Conservation (phyloP, 2,113 vertebrate species). For the Antechinus flavipes region DNA sequence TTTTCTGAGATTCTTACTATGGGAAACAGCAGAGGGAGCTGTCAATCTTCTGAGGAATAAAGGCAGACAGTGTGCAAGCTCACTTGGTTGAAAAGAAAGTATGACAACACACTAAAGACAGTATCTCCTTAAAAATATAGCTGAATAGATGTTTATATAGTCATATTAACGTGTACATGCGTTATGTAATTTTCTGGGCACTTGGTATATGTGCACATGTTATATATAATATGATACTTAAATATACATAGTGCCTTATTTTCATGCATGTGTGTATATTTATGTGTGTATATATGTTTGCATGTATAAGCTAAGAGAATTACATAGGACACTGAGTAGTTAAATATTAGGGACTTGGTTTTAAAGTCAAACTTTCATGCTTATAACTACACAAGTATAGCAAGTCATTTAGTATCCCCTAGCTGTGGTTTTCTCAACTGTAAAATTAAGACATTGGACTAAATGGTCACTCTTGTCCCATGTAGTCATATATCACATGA, state of each 20-base stretch:
- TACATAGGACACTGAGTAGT: not conserved
- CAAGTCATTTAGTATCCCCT: not conserved
- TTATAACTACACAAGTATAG: not conserved
- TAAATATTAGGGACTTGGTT: not conserved
- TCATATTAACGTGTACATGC: not conserved
- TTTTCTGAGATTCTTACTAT: conserved; percentile 47
- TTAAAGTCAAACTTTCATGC: not conserved
- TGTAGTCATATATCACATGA: not conserved
- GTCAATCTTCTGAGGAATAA: conserved; percentile 79
- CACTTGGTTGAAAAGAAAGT: conserved; percentile 24
- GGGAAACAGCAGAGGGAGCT: conserved; percentile 84
- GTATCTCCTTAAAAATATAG: not conserved
- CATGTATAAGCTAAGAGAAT: not conserved
- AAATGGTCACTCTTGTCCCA: not conserved
- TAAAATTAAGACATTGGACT: not conserved
- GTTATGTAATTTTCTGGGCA: not conserved
- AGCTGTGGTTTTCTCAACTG: not conserved
- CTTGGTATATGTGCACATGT: not conserved
- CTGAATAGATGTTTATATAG: not conserved
- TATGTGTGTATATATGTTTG: not conserved
- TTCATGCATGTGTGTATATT: not conserved
- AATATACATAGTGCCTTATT: not conserved
- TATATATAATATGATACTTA: not conserved
- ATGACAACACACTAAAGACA: not conserved
- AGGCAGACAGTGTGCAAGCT: not conserved